Evolutionary conservation across 2,113 vertebrate genomes (phyloP).

Genomic region (Xyrauchen texanus): DNA sequence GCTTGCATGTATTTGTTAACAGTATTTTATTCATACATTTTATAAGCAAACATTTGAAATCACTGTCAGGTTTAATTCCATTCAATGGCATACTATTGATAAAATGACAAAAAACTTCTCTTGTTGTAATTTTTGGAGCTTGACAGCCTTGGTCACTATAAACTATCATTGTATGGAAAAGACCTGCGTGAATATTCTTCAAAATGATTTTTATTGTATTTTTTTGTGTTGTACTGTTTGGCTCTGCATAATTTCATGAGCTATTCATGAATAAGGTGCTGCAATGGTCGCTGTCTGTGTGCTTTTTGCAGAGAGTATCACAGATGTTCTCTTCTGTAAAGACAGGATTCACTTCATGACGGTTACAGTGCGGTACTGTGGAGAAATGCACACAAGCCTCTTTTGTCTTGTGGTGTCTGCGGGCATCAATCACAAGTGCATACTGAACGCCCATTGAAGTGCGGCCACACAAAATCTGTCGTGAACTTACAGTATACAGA

Average conservation of each 20-base stretch:
- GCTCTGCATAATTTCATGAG: neutral
- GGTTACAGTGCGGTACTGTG: neutral
- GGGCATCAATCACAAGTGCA: constrained; percentile 24
- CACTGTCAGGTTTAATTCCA: too few relatives aligned
- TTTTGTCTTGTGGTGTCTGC: constrained; percentile 41
- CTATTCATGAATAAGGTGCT: neutral
- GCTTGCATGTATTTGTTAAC: too few relatives aligned
- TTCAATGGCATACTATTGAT: too few relatives aligned
- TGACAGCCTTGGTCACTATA: too few relatives aligned
- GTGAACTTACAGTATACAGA: neutral
- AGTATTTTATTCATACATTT: too few relatives aligned
- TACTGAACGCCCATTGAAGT: constrained; percentile 15
- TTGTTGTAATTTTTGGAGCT: too few relatives aligned
- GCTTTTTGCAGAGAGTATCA: neutral
- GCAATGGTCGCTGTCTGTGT: neutral
- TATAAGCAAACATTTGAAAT: too few relatives aligned
- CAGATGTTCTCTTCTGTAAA: neutral
- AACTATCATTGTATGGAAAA: too few relatives aligned
- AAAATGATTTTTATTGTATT: too few relatives aligned
- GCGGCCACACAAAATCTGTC: constrained; percentile 17
- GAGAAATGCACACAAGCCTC: constrained; percentile 29
- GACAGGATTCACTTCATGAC: neutral
- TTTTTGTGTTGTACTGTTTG: too few relatives aligned
- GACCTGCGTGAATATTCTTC: too few relatives aligned
- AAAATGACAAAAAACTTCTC: too few relatives aligned